A percentile compares a stretch with the other conserved stretches of the same genome.
Evolutionary conservation across 2,888 invertebrate genomes (phyloP).

Genomic region (Hedychridium roseum): DNA sequence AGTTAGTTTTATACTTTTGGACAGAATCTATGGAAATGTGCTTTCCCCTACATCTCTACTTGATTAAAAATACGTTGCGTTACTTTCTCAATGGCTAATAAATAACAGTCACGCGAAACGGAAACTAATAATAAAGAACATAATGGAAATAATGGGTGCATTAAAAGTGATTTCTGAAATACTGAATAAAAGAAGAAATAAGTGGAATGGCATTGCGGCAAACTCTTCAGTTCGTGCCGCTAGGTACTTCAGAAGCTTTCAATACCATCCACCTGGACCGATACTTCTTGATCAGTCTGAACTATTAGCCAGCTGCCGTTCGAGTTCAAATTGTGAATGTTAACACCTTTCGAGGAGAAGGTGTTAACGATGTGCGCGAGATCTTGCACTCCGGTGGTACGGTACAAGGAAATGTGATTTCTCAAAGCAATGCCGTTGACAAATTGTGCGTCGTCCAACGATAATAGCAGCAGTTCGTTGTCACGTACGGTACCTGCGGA

Average conservation of each 20-base stretch:
- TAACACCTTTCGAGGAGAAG: conserved; percentile 45
- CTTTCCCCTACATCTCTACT: too few species aligned
- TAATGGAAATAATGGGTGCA: background rate
- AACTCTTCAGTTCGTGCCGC: background rate
- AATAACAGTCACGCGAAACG: background rate
- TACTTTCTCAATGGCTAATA: background rate
- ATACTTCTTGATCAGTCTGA: conserved; percentile 49
- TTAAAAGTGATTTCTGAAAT: background rate
- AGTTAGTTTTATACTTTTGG: background rate
- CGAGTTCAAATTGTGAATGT: conserved; percentile 52
- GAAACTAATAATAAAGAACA: background rate
- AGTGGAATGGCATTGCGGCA: too few species aligned
- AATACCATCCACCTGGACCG: conserved; percentile 41
- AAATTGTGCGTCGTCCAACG: conserved; percentile 58
- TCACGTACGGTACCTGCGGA: conserved; percentile 57
- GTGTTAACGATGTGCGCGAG: conserved; percentile 53
- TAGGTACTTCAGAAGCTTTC: conserved; percentile 35
- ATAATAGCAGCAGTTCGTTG: conserved; percentile 53
- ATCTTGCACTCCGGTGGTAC: conserved; percentile 39
- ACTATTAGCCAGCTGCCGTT: conserved; percentile 57
- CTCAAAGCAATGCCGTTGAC: conserved; percentile 52
- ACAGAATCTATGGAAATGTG: too few species aligned
- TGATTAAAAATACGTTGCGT: background rate
- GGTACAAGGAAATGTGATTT: conserved; percentile 49
- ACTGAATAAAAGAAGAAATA: background rate